Conservation (phyloP, 2,797 vertebrate genomes). For the Urophycis tenuis region DNA sequence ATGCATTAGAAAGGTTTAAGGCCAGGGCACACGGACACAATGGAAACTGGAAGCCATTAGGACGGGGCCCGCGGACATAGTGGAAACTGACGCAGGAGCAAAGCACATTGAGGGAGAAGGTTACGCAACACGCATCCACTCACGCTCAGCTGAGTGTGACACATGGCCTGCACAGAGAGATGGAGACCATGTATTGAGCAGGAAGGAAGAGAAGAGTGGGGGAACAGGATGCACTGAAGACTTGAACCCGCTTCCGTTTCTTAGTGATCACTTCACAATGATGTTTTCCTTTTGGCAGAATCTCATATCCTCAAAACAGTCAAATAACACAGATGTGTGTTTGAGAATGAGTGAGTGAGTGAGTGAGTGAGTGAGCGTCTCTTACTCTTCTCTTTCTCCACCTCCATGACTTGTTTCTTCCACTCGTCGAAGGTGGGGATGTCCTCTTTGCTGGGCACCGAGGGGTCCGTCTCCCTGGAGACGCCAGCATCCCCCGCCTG, state of each 20-base stretch:
- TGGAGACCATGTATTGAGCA: neutral
- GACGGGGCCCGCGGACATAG: neutral
- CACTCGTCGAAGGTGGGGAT: constrained; percentile 98
- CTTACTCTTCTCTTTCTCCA: constrained; percentile 98
- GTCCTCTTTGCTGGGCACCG: constrained; percentile 76
- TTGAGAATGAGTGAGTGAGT: neutral
- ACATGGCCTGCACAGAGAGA: constrained; percentile 16
- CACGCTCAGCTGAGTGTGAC: constrained; percentile 32
- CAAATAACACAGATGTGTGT: neutral
- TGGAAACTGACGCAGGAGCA: constrained; percentile 15
- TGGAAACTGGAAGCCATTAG: constrained; percentile 1
- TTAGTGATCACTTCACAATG: neutral
- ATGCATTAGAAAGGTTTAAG: constrained; percentile 1
- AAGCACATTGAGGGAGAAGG: neutral
- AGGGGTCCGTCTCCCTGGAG: constrained; percentile 76
- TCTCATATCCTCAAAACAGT: constrained; percentile 4
- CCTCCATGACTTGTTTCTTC: constrained; percentile 99
- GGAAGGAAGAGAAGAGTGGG: neutral
- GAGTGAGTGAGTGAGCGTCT: neutral
- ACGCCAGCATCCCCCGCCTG: constrained; percentile 68
- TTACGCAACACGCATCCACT: constrained; percentile 42
- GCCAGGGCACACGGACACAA: constrained; percentile 3
- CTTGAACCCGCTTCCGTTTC: neutral
- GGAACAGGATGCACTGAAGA: constrained; percentile 3
- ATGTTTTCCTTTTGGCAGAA: neutral